A percentile compares a stretch with the other conserved stretches of the same genome.
phyloP scores from a whole-genome alignment of 2,888 invertebrate species.

The Trissolcus brochymenae region DNA sequence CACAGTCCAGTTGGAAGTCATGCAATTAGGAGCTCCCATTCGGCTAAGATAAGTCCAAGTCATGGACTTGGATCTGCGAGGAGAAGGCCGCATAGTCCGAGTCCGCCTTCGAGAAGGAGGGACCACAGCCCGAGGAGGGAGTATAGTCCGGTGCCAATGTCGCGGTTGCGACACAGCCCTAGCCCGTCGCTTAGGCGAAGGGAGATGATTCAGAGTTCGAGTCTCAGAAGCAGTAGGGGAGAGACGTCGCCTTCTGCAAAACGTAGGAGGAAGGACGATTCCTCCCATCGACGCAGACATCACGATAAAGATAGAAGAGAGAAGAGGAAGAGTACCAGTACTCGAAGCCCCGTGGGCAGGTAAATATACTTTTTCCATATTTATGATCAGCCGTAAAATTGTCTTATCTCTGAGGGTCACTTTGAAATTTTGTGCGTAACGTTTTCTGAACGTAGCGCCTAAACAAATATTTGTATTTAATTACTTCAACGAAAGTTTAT shows the following conservation, averaged over 20 bases:
- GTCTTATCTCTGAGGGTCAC: no score
- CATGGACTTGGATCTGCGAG: constrained; percentile 55
- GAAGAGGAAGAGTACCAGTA: constrained; percentile 75
- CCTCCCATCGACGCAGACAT: constrained; percentile 76
- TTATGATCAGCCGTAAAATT: no score
- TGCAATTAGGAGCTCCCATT: constrained; percentile 10
- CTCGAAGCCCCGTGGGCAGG: constrained; percentile 70
- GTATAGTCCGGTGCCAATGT: constrained; percentile 66
- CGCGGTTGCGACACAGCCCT: constrained; percentile 71
- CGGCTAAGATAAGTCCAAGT: constrained; percentile 38
- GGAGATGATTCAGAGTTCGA: constrained; percentile 70
- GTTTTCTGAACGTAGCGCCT: no score
- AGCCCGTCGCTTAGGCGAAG: constrained; percentile 67
- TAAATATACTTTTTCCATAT: constrained; percentile 32
- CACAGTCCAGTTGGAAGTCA: constrained; percentile 61
- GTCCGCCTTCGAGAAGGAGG: constrained; percentile 65
- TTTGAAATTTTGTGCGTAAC: no score
- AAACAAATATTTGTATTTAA: no score
- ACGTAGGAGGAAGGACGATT: constrained; percentile 75
- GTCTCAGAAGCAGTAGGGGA: constrained; percentile 67
- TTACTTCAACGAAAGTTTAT: no score
- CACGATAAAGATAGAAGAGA: constrained; percentile 77
- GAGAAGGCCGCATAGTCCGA: constrained; percentile 73
- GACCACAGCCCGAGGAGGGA: constrained; percentile 69
- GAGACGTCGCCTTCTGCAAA: constrained; percentile 73